Evolutionary conservation across 2,888 invertebrate species (phyloP), one percentile per base, ranked within the genome.

Genomic region (Drosophila differens): DNA sequence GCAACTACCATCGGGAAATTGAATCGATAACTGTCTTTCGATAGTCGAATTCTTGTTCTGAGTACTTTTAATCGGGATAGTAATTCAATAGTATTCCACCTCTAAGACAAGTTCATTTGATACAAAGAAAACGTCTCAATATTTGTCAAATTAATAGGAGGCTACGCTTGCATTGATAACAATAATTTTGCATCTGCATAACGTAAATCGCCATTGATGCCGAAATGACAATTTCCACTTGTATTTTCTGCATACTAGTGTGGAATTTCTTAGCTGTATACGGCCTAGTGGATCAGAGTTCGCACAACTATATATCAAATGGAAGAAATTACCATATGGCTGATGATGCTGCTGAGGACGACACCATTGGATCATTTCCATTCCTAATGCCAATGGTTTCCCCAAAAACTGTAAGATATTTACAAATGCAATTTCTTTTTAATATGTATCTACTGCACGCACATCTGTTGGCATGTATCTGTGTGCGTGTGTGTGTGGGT

Each of bases 321-420:
- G 78, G 35, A 57, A 53, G 54, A 32, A 51, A 63, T 61, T 68
- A 78, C 44, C 58, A 44, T 58, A 58, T 49, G 61, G 52, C 30
- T 58, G 52, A 76, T 59, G 66, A 70, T 39, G 70, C 16, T 47
- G 25, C 16, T 9, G 22, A 67, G 37, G 75, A 70, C 52, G 79
- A 74, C 67, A 66, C 64, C 52, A 72, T 68, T 39, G 93, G 92
- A 64, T 95, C 95, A 74, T 97, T 96, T 91, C 95, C 96, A 68
- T 94, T 97, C 83, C 94, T 96, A 30, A 97, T 97, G 97, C 97
- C 97, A 73, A 95, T 96, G 94, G 97, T 97, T 62, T 95, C 94
- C 90, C 97, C 97, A 33, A 95, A 96, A 90, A 95, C 94, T 94
- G 97, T 97, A 94, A 91, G 91, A 58, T 47, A n/a, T 51, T 37